These are phyloP conservation scores for Rhopalosiphum maidis DNA, from an alignment of 1,140 invertebrate genomes.

Conservation along the genomic window DNA sequence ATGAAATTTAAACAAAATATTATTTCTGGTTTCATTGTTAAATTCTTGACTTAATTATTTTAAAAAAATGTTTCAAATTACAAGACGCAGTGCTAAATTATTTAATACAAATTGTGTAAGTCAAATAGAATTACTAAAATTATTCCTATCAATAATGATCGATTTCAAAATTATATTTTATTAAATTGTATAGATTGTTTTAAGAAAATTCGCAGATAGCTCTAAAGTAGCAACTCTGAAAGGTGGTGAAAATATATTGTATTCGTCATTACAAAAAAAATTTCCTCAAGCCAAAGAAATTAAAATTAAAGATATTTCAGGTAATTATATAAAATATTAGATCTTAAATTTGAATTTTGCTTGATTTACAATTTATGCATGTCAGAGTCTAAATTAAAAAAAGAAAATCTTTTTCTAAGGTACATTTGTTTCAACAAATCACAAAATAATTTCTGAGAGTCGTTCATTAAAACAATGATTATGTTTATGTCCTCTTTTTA, in stretches of 20 bases:
- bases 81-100: neutral
- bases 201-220: neutral
- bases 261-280: slow-evolving; percentile 60
- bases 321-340: neutral
- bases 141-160: neutral
- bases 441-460: neutral
- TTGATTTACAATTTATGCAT: neutral
- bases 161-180: neutral
- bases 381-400: neutral
- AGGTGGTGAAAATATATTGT: slow-evolving; percentile 47
- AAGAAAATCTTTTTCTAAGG: neutral
- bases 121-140: neutral
- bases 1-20: neutral
- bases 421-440: neutral
- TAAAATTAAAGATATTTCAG: slow-evolving; percentile 76
- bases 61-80: slow-evolving; percentile 15
- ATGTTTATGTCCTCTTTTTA: neutral
- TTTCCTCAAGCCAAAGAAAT: slow-evolving; percentile 74
- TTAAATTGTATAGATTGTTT: neutral
- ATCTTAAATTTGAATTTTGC: neutral
- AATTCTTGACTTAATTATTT: neutral
- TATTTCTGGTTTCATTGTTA: neutral
- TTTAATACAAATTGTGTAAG: neutral
- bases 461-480: neutral
- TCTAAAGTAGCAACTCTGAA: slow-evolving; percentile 37